Evolutionary conservation across 92 coral and sea anemone species (phyloP).

Genomic region (Zoanthus gigantus): DNA sequence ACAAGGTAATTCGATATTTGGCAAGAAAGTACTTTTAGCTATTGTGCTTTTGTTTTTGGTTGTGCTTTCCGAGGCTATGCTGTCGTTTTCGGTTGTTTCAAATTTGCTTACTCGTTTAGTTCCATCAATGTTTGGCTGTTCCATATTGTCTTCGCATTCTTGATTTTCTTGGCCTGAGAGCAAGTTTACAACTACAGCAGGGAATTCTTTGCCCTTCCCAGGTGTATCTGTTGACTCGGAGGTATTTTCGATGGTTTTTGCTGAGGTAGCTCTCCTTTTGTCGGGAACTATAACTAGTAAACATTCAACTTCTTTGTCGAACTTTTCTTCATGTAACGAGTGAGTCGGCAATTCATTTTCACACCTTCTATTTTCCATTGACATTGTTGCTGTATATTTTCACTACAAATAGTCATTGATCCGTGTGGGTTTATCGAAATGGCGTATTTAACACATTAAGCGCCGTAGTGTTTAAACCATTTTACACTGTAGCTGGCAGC

Average conservation of each 20-base stretch:
- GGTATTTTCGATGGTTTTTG: slow-evolving; percentile 43
- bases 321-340: no score
- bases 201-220: slow-evolving; percentile 56
- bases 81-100: neutral
- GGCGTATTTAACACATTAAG: no score
- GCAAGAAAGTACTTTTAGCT: slow-evolving; percentile 49
- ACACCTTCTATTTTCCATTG: no score
- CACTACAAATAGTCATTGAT: no score
- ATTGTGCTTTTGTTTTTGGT: neutral
- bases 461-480: no score
- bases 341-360: no score
- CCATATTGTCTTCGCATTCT: neutral
- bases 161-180: slow-evolving; percentile 45
- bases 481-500: no score
- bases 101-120: no score
- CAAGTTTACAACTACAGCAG: slow-evolving; percentile 82
- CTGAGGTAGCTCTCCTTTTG: slow-evolving; percentile 51
- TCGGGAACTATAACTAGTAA: slow-evolving; percentile 32
- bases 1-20: slow-evolving; percentile 85
- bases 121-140: no score
- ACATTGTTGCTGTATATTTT: no score
- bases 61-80: slow-evolving; percentile 29
- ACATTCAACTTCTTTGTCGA: no score
- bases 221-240: slow-evolving; percentile 41
- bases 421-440: no score